Base-by-base conservation (phyloP, 2,113 vertebrate species). In the Cephalopterus ornatus region DNA sequence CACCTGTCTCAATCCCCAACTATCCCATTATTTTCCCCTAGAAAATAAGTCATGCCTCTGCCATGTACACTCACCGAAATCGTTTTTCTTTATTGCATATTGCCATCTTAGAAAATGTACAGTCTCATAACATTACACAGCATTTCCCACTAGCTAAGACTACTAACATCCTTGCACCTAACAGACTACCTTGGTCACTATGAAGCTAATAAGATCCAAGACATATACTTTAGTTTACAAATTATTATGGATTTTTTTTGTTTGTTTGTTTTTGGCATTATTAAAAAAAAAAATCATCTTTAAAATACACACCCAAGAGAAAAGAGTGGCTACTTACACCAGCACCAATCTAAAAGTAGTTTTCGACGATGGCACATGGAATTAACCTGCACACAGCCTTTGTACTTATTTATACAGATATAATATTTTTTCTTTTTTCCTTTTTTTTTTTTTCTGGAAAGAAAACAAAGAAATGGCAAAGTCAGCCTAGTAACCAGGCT, bases 31-130 rank as follows among this genome's bases (percentile, higher is more conserved):
- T 12, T 3, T 6, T 0, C 5, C 30, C 12, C 9, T 11, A 8
- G 7, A 77, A 94, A 93, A 97, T 92, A 91, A 97, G 58, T 89
- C 61, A n/a, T 4, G 37, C 87, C 96, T 95, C 44, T 80, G 92
- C 56, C 80, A 42, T 24, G 88, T 93, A 97, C 96, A 95, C 92
- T 82, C 96, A 97, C 97, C 21, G 37, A 97, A 97, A 96, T 91
- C 9, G 49, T 93, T 97, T 97, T 90, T 96, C 97, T 98, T 98
- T 98, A 98, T 98, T 98, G 98, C 98, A 98, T 98, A 96, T 98
- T 97, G 97, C 97, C 96, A 50, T 98, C 96, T 97, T 75, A 88
- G 97, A 97, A 98, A 98, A 98, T 98, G 97, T 98, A 98, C 98
- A 98, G 95, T 97, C 98, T 98, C 85, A 66, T 96, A 97, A 98